Base-by-base conservation (phyloP, 2,888 invertebrate genomes). In the Tethea ocularis region DNA sequence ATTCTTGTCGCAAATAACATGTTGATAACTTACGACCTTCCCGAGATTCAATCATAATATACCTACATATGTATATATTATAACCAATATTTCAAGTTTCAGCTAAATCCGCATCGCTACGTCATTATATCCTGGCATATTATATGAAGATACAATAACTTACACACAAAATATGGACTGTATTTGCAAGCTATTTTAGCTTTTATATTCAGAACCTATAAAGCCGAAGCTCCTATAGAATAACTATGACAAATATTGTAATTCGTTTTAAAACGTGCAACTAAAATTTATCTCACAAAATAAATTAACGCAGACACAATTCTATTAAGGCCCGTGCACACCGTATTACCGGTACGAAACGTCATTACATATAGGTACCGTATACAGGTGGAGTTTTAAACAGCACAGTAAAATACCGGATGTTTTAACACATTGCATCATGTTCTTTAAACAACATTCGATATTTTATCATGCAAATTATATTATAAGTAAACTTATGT, bases 291-390 rank as follows among this genome's bases (percentile, higher is more conserved):
- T 26, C 4, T 53, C 29, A 29, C 26, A 53, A 26, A 22, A 29
- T 15, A 53, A 53, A 23, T 26, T 53, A 26, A 11, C 26, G 29
- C 26, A n/a, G 26, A 29, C 36, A 52, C 24, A 52, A 52, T 26
- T 57, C 38, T 41, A 52, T 53, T 38, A 57, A 22, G 24, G 17
- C 23, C 38, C 17, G 38, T 53, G 38, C 57, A 38, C 23, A 52
- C 57, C 24, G 20, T 17, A 57, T 26, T 57, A 57, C 57, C 52
- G 57, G 57, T 41, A 52, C 51, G 24, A 11, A 55, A 55, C 56
- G 51, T 52, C 53, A 51, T 56, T 33, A 41, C 56, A 51, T 41
- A 58, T 57, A n/a, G 36, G 52, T 56, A 26, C 33, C 24, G 17
- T 41, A 20, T 46, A 46, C 46, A 46, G 46, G 46, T 6, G 20